A percentile compares a stretch with the other conserved stretches of the same genome.
phyloP scores from a whole-genome alignment of 1,140 invertebrate genomes.

The Papilio dardanus region DNA sequence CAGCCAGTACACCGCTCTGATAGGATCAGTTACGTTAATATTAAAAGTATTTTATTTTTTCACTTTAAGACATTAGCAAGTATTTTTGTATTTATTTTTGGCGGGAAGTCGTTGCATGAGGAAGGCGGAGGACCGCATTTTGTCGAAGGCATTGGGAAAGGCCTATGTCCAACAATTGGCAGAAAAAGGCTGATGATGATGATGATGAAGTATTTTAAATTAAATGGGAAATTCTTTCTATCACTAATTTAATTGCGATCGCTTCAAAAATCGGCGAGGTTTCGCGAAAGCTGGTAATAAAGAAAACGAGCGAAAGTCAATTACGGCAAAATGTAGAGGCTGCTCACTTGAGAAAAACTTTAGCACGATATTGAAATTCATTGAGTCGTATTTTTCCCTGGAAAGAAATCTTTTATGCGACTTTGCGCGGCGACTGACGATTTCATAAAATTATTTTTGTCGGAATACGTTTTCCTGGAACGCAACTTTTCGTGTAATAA shows the following conservation, averaged over 20 bases:
- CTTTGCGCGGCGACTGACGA: conserved; percentile 8
- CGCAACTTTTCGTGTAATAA: not conserved
- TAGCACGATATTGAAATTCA: conserved; percentile 15
- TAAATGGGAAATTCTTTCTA: not conserved
- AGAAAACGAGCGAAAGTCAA: conserved; percentile 13
- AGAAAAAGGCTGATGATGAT: too few species aligned
- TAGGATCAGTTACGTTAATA: too few species aligned
- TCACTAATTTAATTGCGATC: not conserved
- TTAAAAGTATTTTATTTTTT: too few species aligned
- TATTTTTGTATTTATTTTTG: too few species aligned
- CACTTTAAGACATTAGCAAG: too few species aligned
- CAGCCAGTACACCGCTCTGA: too few species aligned
- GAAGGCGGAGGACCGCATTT: too few species aligned
- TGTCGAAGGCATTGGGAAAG: too few species aligned
- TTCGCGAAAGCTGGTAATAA: conserved; percentile 1
- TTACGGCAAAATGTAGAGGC: not conserved
- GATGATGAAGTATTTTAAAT: too few species aligned
- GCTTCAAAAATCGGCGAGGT: not conserved
- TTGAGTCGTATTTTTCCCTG: not conserved
- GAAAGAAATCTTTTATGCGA: conserved; percentile 3
- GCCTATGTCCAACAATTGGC: too few species aligned
- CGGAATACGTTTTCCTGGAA: not conserved
- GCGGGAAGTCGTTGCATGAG: too few species aligned
- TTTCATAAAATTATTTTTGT: conserved; percentile 17
- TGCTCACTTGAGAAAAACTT: conserved; percentile 10